Evolutionary conservation across 2,888 invertebrate species (phyloP).

Genomic region (Andrena bicolor): DNA sequence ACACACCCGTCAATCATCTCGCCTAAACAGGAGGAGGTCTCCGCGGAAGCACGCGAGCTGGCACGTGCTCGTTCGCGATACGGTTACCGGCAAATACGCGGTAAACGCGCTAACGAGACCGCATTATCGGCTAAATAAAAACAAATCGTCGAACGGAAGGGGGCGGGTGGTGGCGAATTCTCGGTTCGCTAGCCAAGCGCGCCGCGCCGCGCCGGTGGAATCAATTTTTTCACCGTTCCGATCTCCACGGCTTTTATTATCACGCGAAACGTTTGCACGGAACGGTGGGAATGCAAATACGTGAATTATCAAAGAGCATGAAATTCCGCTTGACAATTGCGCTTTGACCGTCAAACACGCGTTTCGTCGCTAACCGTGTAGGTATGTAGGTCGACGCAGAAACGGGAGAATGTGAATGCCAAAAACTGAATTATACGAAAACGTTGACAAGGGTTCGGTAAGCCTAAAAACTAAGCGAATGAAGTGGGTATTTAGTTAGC

Average conservation of each 20-base stretch:
- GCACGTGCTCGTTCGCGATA: slow-evolving; percentile 13
- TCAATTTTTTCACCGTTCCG: neutral
- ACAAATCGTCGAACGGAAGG: slow-evolving; percentile 20
- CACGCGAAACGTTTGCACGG: neutral
- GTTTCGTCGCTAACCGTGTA: neutral
- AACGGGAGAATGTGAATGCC: slow-evolving; percentile 6
- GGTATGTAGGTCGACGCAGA: neutral
- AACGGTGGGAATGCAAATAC: neutral
- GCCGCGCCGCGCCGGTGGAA: neutral
- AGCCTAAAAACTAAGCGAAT: too few species aligned
- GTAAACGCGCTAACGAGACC: slow-evolving; percentile 36
- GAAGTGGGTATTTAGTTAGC: too few species aligned
- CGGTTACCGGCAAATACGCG: slow-evolving; percentile 13
- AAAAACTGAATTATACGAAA: slow-evolving; percentile 3
- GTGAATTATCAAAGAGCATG: neutral
- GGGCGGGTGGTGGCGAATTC: neutral
- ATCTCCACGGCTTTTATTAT: neutral
- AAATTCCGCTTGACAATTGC: neutral
- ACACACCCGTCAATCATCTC: slow-evolving; percentile 13
- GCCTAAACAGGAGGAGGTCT: neutral
- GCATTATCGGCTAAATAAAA: slow-evolving; percentile 47
- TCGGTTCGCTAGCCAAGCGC: slow-evolving; percentile 8
- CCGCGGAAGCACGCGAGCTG: neutral
- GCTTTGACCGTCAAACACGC: neutral
- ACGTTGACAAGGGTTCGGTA: too few species aligned